phyloP scores from a whole-genome alignment of 2,113 vertebrate genomes.

The Alethe castanea region DNA sequence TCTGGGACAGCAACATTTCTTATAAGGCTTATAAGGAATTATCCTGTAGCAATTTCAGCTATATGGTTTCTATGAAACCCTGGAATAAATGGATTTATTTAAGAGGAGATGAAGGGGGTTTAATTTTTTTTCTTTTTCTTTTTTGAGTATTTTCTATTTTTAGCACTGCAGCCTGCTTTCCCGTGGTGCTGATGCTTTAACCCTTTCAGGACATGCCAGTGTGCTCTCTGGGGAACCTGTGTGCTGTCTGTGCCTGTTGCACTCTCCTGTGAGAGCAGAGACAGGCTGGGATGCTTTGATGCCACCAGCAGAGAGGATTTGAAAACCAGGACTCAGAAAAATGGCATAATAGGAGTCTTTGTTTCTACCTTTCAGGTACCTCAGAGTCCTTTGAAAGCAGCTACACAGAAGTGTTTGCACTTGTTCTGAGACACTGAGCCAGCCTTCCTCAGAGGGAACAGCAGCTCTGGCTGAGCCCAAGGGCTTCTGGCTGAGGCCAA shows the following conservation, averaged over 20 bases:
- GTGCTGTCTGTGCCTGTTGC: not conserved
- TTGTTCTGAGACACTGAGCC: not conserved
- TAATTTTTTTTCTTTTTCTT: not conserved
- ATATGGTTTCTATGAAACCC: conserved; percentile 55
- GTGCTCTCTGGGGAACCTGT: not conserved
- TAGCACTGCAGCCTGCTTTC: conserved; percentile 23
- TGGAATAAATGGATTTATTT: conserved; percentile 47
- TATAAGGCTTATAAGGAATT: conserved; percentile 63
- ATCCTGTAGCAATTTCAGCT: conserved; percentile 49
- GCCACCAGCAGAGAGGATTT: not conserved
- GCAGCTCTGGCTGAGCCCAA: not conserved
- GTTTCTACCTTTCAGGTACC: not conserved
- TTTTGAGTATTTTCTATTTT: conserved; percentile 35
- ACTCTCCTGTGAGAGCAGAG: not conserved
- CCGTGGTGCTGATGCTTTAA: conserved; percentile 5
- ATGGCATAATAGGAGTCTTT: not conserved
- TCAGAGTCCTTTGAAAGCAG: not conserved
- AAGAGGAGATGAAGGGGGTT: not conserved
- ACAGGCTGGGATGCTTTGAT: not conserved
- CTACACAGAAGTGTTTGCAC: not conserved
- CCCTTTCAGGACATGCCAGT: not conserved
- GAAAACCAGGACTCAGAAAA: not conserved
- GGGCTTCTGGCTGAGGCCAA: not conserved
- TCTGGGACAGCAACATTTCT: conserved; percentile 52
- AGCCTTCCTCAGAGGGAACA: not conserved